Evolutionary conservation across 2,888 invertebrate species (phyloP).

Genomic region (Sminthurides aquaticus): DNA sequence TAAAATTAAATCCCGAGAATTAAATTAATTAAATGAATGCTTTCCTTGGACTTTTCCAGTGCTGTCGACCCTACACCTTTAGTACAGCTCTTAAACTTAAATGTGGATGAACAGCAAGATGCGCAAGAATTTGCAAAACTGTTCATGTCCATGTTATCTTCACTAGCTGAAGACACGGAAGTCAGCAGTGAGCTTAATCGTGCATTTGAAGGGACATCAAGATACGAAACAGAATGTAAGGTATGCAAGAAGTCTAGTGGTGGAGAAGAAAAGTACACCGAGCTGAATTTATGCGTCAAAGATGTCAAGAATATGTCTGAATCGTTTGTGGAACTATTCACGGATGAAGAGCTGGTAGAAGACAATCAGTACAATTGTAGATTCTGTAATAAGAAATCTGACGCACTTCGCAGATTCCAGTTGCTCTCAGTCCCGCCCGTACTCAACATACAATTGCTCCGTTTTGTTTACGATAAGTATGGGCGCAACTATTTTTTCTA

Average conservation of each 20-base stretch:
- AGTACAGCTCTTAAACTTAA: conserved; percentile 53
- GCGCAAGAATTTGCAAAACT: conserved; percentile 61
- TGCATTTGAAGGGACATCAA: conserved; percentile 31
- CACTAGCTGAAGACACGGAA: conserved; percentile 21
- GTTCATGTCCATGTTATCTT: conserved; percentile 47
- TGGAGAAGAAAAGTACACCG: conserved; percentile 50
- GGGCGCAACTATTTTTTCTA: conserved; percentile 17
- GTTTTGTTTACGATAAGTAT: conserved; percentile 58
- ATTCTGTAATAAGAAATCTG: conserved; percentile 53
- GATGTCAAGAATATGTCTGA: conserved; percentile 51
- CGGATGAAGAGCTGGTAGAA: conserved; percentile 55
- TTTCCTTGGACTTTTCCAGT: conserved; percentile 28
- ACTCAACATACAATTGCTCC: conserved; percentile 56
- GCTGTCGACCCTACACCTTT: conserved; percentile 55
- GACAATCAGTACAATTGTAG: conserved; percentile 56
- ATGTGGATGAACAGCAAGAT: conserved; percentile 56
- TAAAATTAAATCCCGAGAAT: no score
- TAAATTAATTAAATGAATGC: background rate
- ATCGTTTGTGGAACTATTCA: conserved; percentile 54
- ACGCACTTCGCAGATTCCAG: conserved; percentile 54
- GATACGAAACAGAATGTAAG: conserved; percentile 34
- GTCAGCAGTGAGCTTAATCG: conserved; percentile 13
- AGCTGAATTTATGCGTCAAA: conserved; percentile 55
- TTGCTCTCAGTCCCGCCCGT: conserved; percentile 54
- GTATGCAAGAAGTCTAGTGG: conserved; percentile 28